Evolutionary conservation across 1,140 invertebrate species (phyloP).

Genomic region (Pseudomyrmex gracilis): DNA sequence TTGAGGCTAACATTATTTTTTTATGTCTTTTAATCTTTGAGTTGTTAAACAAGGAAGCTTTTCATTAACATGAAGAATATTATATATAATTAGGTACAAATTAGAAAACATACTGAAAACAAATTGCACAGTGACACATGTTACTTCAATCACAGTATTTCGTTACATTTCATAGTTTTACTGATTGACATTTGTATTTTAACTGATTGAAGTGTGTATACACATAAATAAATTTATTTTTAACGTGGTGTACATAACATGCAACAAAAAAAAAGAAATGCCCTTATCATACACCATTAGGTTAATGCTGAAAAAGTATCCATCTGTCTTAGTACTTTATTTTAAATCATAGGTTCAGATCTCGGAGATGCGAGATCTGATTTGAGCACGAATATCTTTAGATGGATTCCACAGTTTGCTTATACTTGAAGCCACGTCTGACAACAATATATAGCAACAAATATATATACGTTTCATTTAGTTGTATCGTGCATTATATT

Average conservation of each 20-base stretch:
- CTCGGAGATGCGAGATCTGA: too few relatives aligned
- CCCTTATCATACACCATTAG: conserved; percentile 56
- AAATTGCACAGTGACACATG: conserved; percentile 51
- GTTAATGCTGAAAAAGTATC: conserved; percentile 51
- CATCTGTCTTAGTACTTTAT: conserved; percentile 42
- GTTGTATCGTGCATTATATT: neutral
- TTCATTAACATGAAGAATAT: conserved; percentile 39
- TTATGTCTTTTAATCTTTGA: conserved; percentile 43
- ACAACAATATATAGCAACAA: conserved; percentile 16
- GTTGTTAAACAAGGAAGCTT: conserved; percentile 45
- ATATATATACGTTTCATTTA: neutral
- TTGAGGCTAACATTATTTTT: conserved; percentile 38
- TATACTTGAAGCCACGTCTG: neutral
- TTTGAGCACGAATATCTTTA: neutral
- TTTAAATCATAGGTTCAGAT: conserved; percentile 12
- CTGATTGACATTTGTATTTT: conserved; percentile 17
- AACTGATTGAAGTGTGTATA: conserved; percentile 33
- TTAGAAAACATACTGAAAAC: conserved; percentile 1
- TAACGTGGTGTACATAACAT: conserved; percentile 47
- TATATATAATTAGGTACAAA: conserved; percentile 3
- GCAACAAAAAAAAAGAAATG: conserved; percentile 55
- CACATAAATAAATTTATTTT: conserved; percentile 37
- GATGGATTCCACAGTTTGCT: conserved; percentile 1
- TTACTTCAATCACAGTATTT: conserved; percentile 58
- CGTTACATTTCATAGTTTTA: conserved; percentile 32